phyloP scores from a whole-genome alignment of 2,113 vertebrate species.

The Eclectus roratus region DNA sequence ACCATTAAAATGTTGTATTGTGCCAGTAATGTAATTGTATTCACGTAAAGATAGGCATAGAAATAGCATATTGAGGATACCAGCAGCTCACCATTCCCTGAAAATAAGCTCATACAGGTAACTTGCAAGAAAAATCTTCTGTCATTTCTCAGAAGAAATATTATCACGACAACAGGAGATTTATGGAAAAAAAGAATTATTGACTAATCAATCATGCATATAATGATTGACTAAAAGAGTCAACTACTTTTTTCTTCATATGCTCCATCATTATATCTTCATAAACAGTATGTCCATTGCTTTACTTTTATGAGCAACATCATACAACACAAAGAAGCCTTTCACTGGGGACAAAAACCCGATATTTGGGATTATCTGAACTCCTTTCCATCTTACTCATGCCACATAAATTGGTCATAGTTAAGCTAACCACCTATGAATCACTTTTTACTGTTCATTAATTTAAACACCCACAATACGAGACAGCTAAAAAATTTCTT shows the following conservation, averaged over 20 bases:
- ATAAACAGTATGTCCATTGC: neutral
- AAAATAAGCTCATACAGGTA: neutral
- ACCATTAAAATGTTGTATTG: too few relatives aligned
- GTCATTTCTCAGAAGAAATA: neutral
- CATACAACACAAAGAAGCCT: neutral
- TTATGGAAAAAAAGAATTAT: neutral
- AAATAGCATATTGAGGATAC: neutral
- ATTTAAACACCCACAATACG: neutral
- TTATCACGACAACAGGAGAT: neutral
- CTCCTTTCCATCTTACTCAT: neutral
- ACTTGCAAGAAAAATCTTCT: neutral
- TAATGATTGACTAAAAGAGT: neutral
- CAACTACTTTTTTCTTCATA: neutral
- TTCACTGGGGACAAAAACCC: neutral
- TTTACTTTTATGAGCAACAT: neutral
- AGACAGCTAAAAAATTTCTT: neutral
- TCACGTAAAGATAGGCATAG: neutral
- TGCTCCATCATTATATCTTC: neutral
- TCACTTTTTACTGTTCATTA: neutral
- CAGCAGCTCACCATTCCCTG: neutral
- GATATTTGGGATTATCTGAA: neutral
- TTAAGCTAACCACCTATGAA: neutral
- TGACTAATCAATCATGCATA: neutral
- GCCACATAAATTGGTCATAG: neutral
- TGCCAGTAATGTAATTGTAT: neutral